phyloP scores from a whole-genome alignment of 2,888 invertebrate genomes.

The Neoascia interrupta region DNA sequence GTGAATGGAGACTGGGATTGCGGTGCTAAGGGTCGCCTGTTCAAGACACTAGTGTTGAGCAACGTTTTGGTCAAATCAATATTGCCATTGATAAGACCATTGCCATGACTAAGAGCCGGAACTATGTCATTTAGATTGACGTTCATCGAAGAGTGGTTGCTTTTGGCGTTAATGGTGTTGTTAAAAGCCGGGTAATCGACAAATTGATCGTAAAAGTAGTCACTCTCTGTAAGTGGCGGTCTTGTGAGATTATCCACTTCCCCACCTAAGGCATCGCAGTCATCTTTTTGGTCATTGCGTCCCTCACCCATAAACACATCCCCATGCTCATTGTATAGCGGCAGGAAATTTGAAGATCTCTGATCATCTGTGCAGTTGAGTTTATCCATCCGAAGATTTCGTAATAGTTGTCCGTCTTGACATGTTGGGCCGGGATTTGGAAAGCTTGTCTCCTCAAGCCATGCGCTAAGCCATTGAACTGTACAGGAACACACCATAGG shows the following conservation, averaged over 20 bases:
- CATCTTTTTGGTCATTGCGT: slow-evolving; percentile 81
- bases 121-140: slow-evolving; percentile 79
- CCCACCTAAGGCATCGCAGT: slow-evolving; percentile 76
- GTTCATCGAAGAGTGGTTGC: slow-evolving; percentile 45
- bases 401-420: slow-evolving; percentile 88
- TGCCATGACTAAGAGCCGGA: slow-evolving; percentile 79
- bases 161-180: slow-evolving; percentile 76
- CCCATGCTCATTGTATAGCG: slow-evolving; percentile 85
- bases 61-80: slow-evolving; percentile 80
- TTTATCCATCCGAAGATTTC: slow-evolving; percentile 86
- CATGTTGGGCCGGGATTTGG: slow-evolving; percentile 86
- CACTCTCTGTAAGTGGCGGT: slow-evolving; percentile 87
- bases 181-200: slow-evolving; percentile 88
- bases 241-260: slow-evolving; percentile 81
- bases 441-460: slow-evolving; percentile 88
- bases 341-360: slow-evolving; percentile 80
- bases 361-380: slow-evolving; percentile 83
- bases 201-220: slow-evolving; percentile 91
- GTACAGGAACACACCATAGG: slow-evolving; percentile 91
- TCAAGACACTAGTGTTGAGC: slow-evolving; percentile 78
- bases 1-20: slow-evolving; percentile 83
- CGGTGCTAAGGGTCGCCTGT: slow-evolving; percentile 72
- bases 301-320: slow-evolving; percentile 83
- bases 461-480: slow-evolving; percentile 90
- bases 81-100: slow-evolving; percentile 82